Evolutionary conservation across 30 jellyfish, hydroid and myxozoan species (phyloP), one percentile per base, ranked within the genome.

Genomic region (Hydractinia echinata): DNA sequence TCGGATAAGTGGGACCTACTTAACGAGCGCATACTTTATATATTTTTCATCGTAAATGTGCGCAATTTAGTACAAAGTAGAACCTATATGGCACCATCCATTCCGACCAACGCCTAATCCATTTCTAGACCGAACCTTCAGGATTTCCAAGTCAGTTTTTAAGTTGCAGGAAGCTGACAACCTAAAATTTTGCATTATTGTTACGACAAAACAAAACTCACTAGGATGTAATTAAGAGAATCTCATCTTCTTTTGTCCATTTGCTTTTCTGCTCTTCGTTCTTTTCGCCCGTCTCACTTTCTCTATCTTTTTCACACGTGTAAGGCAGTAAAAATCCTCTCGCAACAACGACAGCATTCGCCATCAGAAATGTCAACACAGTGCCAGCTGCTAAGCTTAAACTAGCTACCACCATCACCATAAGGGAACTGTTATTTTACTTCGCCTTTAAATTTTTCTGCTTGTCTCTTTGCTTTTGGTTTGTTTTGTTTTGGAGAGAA

Each of bases 261-360:
- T 74, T 74, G 10, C 55, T 10, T 13, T 77, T 61, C 10, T 30
- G 16, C 14, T 64, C 61, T 51, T 55, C 51, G n/a, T 44, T 77
- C 4, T 56, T 76, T 13, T 53, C 77, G 10, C 44, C 8, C 10
- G 55, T 56, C 21, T 13, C 18, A 6, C 39, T 64, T 13, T 64
- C 68, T 5, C 50, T 52, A 50, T 58, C 71, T 60, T 66, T 66
- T 18, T 66, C 66, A 19, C 85, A 60, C 10, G 84, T 66, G 85
- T 80, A 80, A 10, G 87, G 87, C 5, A 80, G 49, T 10, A 80
- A 20, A 80, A 80, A 80, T 10, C 87, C 87, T 80, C 87, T 80
- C 51, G 87, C 87, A 5, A 66, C 87, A 5, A 80, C 87, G n/a
- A 80, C 87, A 80, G 84, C 87, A 21, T 80, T 80, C 21, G 87